Evolutionary conservation across 2,888 invertebrate species (phyloP).

Genomic region (Callyntrura guangdongensis): DNA sequence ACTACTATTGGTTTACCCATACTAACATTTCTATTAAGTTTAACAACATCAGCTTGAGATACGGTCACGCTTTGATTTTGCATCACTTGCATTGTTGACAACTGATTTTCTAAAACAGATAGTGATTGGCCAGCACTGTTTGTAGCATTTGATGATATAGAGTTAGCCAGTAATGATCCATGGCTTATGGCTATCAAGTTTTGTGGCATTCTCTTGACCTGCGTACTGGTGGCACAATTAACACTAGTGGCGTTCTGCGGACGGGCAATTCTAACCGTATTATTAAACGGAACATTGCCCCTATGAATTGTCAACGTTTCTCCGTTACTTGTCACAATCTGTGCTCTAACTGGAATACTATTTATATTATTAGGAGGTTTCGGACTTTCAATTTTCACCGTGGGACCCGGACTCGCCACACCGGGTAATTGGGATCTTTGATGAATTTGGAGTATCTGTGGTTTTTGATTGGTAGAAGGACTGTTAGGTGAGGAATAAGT

Average conservation of each 20-base stretch:
- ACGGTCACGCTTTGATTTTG: conserved; percentile 36
- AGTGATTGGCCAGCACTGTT: conserved; percentile 45
- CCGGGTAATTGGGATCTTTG: conserved; percentile 68
- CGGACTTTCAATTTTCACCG: conserved; percentile 69
- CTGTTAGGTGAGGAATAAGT: conserved; percentile 63
- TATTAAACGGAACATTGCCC: conserved; percentile 80
- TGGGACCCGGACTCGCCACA: conserved; percentile 62
- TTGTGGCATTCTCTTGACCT: conserved; percentile 80
- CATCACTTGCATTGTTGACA: conserved; percentile 45
- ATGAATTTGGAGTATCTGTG: conserved; percentile 80
- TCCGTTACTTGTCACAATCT: conserved; percentile 84
- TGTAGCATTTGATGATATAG: background rate
- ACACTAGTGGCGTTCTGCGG: conserved; percentile 78
- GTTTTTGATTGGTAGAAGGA: conserved; percentile 76
- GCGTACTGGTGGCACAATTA: conserved; percentile 69
- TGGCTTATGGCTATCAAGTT: conserved; percentile 81
- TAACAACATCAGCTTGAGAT: background rate
- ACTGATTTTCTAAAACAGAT: conserved; percentile 40
- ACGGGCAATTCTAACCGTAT: conserved; percentile 79
- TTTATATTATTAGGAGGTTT: conserved; percentile 34
- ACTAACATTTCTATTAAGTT: background rate
- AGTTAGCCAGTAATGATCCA: background rate
- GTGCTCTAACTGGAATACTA: conserved; percentile 83
- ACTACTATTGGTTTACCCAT: conserved; percentile 31
- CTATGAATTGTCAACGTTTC: conserved; percentile 84